Evolutionary conservation across 2,113 vertebrate species (phyloP).

Genomic region (Poicephalus gulielmi): DNA sequence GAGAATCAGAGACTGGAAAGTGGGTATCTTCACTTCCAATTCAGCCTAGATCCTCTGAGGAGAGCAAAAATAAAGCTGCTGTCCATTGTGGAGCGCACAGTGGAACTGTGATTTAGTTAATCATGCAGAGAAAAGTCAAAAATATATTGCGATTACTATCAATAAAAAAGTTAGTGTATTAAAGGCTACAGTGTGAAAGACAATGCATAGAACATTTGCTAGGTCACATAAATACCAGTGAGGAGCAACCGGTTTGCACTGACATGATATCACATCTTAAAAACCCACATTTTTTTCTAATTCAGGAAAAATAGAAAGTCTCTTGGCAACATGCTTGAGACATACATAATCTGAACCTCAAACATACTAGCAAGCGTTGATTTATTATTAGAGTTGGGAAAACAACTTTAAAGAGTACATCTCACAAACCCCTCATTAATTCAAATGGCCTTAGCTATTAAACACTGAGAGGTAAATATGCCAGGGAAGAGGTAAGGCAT

Average conservation of each 20-base stretch:
- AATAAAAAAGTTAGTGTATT: neutral
- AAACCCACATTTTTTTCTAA: accelerated
- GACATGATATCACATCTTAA: neutral
- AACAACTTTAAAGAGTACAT: neutral
- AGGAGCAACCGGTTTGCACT: neutral
- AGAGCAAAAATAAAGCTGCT: neutral
- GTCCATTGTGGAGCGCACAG: neutral
- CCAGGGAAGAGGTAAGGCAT: neutral
- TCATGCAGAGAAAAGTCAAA: neutral
- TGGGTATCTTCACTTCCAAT: neutral
- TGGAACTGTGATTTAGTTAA: neutral
- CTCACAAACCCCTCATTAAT: neutral
- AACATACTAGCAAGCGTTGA: neutral
- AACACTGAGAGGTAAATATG: neutral
- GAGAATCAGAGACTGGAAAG: neutral
- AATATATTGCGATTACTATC: neutral
- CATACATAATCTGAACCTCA: neutral
- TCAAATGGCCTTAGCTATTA: neutral
- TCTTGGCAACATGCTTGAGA: neutral
- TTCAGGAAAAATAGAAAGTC: neutral
- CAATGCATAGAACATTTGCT: neutral
- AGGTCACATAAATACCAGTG: neutral
- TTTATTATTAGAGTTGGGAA: neutral
- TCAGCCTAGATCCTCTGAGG: neutral
- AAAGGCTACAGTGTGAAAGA: neutral